Evolutionary conservation across 2,888 invertebrate genomes (phyloP).

Genomic region (Cephonodes hylas): DNA sequence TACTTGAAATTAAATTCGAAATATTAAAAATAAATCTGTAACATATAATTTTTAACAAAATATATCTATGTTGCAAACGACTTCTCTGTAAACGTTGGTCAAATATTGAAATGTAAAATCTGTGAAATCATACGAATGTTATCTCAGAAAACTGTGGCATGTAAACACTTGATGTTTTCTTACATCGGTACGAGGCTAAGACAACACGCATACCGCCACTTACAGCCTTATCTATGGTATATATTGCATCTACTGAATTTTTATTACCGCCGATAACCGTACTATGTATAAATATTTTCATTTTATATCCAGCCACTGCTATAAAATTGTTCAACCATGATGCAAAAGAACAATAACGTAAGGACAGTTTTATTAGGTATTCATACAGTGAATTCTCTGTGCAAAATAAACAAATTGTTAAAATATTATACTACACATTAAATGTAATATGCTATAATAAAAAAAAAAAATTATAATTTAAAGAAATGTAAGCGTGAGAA

Average conservation of each 20-base stretch:
- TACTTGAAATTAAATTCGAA: no score
- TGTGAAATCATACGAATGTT: neutral
- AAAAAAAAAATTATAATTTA: no score
- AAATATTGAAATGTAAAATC: conserved; percentile 10
- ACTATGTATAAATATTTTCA: conserved; percentile 33
- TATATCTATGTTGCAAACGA: neutral
- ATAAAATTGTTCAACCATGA: conserved; percentile 3
- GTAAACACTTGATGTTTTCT: conserved; percentile 43
- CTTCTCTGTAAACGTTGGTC: neutral
- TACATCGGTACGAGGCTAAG: conserved; percentile 30
- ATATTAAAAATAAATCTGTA: no score
- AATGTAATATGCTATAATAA: neutral
- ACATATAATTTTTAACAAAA: neutral
- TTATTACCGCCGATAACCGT: conserved; percentile 50
- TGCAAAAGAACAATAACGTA: neutral
- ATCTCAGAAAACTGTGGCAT: conserved; percentile 28
- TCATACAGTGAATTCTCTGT: neutral
- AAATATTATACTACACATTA: neutral
- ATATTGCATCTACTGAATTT: conserved; percentile 44
- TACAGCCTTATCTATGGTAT: conserved; percentile 40
- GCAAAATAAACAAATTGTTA: neutral
- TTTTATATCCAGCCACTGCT: neutral
- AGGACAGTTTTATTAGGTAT: neutral
- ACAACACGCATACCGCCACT: conserved; percentile 23
- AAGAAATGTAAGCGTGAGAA: no score